Percentiles rank a stretch among this genome's conserved stretches.
Evolutionary conservation across 2,113 vertebrate genomes (phyloP).

Genomic region (Sisor rabdophorus): DNA sequence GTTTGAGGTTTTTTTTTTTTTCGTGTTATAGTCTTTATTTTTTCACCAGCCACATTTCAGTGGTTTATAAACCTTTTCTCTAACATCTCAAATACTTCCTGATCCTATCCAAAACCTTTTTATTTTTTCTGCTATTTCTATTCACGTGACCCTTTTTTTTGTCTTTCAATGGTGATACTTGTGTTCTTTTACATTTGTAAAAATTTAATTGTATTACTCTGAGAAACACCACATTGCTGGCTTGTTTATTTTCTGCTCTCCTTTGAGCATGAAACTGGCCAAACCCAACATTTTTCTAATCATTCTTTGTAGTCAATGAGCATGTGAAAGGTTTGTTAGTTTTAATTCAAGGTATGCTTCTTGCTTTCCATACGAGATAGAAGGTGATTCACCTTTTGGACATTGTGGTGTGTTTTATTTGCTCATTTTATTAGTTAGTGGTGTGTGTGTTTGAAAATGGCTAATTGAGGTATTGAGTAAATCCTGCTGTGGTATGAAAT

Average conservation of each 20-base stretch:
- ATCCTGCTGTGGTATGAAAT: background rate
- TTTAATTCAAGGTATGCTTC: background rate
- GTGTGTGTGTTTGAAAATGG: background rate
- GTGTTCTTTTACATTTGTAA: conserved; percentile 2
- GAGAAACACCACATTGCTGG: background rate
- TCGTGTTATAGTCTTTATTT: background rate
- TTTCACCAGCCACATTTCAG: background rate
- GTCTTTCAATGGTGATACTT: background rate
- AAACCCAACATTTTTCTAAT: background rate
- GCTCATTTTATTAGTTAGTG: background rate
- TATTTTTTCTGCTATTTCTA: background rate
- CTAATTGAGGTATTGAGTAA: conserved; percentile 4
- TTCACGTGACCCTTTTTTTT: background rate
- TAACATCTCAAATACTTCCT: background rate
- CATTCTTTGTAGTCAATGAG: background rate
- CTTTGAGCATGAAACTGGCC: background rate
- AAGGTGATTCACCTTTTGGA: background rate
- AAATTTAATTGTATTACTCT: background rate
- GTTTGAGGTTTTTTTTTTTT: background rate
- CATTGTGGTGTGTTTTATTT: conserved; percentile 2
- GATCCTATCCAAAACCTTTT: background rate
- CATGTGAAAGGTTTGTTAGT: background rate
- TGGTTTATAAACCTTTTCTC: background rate
- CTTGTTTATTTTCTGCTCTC: background rate
- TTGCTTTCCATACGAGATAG: background rate